phyloP scores from a whole-genome alignment of 2,797 vertebrate genomes.

The Schizopygopsis pylzovi region DNA sequence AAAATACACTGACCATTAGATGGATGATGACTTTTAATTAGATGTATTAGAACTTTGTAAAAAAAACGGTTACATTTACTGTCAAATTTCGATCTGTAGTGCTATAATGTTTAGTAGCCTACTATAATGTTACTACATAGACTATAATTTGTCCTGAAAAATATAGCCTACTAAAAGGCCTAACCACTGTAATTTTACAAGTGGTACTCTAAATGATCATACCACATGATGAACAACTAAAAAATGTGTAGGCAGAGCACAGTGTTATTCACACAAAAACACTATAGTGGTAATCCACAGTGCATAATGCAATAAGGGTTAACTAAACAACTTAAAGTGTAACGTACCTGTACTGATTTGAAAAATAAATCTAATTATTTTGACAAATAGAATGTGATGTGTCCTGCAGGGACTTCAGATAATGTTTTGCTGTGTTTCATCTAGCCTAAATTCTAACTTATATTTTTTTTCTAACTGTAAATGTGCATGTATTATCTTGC shows the following conservation, averaged over 20 bases:
- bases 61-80: neutral
- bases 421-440: neutral
- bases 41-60: neutral
- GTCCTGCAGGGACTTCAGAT: neutral
- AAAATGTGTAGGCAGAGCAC: neutral
- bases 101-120: neutral
- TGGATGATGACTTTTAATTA: neutral
- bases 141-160: neutral
- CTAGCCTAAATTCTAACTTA: neutral
- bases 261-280: constrained; percentile 5
- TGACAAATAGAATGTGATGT: neutral
- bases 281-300: neutral
- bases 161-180: neutral
- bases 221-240: neutral
- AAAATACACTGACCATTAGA: neutral
- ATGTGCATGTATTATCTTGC: too few relatives aligned
- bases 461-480: neutral
- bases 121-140: neutral
- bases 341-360: neutral
- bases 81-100: neutral
- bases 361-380: neutral
- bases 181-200: neutral
- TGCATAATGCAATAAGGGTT: neutral
- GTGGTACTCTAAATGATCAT: too few relatives aligned
- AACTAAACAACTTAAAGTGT: neutral